Evolutionary conservation across 2,888 invertebrate species (phyloP).

Genomic region (Lithophane leautieri): DNA sequence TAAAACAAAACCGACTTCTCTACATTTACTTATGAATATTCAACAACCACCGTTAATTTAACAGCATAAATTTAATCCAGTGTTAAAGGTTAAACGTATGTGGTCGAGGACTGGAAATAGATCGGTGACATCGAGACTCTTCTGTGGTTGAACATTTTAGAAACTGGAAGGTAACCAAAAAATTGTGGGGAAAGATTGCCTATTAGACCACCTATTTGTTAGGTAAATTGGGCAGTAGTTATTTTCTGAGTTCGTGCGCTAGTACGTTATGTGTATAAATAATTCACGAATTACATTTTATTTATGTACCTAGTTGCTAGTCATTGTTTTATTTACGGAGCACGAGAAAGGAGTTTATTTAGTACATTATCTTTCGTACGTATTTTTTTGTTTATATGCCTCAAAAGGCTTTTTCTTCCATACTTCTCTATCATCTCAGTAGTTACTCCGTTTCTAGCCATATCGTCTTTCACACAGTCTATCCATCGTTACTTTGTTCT

Average conservation of each 20-base stretch:
- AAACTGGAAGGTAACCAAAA: background rate
- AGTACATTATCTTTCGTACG: too few relatives aligned
- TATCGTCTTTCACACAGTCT: too few relatives aligned
- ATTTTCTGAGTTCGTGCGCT: background rate
- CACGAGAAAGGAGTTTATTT: background rate
- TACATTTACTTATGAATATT: slow-evolving; percentile 41
- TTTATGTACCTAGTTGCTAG: slow-evolving; percentile 5
- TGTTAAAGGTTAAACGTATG: slow-evolving; percentile 20
- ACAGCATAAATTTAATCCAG: slow-evolving; percentile 10
- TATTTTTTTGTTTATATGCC: too few relatives aligned
- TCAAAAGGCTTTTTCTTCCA: too few relatives aligned
- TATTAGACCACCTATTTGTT: too few relatives aligned
- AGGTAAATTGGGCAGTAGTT: background rate
- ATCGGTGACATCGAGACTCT: slow-evolving; percentile 4
- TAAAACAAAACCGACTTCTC: slow-evolving; percentile 20
- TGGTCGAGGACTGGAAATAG: slow-evolving; percentile 1
- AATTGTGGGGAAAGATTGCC: too few relatives aligned
- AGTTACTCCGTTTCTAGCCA: too few relatives aligned
- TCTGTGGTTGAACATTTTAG: background rate
- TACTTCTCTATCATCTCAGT: too few relatives aligned
- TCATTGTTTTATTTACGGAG: slow-evolving; percentile 14
- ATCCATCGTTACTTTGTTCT: too few relatives aligned
- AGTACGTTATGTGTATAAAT: slow-evolving; percentile 9
- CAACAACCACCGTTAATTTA: slow-evolving; percentile 13
- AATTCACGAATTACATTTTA: slow-evolving; percentile 29